Base-by-base conservation (phyloP, 2,888 invertebrate genomes). In the Calameuta idolon region DNA sequence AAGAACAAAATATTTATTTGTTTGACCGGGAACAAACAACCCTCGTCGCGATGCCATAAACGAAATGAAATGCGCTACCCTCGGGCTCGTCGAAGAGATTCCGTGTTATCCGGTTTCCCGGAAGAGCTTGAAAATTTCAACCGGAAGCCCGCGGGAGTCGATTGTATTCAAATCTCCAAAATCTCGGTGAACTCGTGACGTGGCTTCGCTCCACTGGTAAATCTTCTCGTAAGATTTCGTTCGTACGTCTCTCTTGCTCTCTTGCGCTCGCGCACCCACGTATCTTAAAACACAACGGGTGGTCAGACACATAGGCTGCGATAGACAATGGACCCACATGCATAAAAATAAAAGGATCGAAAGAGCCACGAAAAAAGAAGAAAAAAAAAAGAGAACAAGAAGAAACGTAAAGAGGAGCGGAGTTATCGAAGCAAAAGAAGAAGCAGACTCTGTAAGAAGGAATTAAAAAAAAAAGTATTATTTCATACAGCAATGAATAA, bases 261-360 rank as follows among this genome's bases (percentile, higher is more conserved):
- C 30, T 33, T 69, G 30, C 3, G 40, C 71, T 78, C 76, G 71
- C 78, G 76, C 78, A 76, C 78, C 78, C 78, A 78, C 78, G 71
- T 71, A 11, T 31, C 33, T 34, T 71, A 12, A 75, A 55, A 40
- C 75, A 35, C 78, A 55, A 78, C 78, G 78, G 78, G 78, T 78
- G 78, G 78, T 75, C 78, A 34, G 68, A 71, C 30, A 55, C 73
- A 76, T 75, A 78, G 73, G 75, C 76, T 75, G 73, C 75, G 78
- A 76, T 75, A 78, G 76, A 78, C 78, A 78, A 78, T 78, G 78
- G 76, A 73, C 78, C 78, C 78, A 76, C 78, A 78, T 78, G 33
- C 68, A 73, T 78, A 75, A 55, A 55, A 55, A 71, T 71, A 71
- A 71, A 71, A 71, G 31, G 71, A 71, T 31, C 71, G 1, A 34